Percentiles rank a stretch among this genome's conserved stretches.
Conservation (phyloP, 2,797 vertebrate species). For the Megaceryle alcyon region DNA sequence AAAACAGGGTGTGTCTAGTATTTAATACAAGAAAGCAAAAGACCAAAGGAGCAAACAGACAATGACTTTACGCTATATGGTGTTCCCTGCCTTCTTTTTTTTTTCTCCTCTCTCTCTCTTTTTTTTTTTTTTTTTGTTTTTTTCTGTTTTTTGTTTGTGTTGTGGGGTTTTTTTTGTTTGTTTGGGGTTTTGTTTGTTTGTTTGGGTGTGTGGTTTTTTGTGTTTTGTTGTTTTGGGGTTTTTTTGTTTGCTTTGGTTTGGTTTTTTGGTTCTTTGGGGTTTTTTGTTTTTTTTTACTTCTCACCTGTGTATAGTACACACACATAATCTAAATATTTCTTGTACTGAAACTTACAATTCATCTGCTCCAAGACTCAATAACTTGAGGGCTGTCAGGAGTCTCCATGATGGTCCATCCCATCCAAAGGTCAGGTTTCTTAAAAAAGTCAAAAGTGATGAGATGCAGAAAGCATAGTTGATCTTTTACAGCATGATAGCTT, state of each 20-base stretch:
- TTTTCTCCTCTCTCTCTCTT: no score
- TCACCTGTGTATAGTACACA: neutral
- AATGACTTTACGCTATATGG: neutral
- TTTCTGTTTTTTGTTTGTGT: no score
- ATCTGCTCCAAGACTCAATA: conserved; percentile 83
- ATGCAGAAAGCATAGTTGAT: neutral
- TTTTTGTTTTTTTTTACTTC: neutral
- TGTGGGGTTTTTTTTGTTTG: no score
- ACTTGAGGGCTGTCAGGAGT: conserved; percentile 85
- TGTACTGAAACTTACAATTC: conserved; percentile 82
- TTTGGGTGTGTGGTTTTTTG: no score
- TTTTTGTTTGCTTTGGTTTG: no score
- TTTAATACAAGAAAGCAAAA: neutral
- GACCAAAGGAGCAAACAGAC: neutral
- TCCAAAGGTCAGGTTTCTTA: conserved; percentile 90
- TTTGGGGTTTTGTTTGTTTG: no score
- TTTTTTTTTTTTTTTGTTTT: no score
- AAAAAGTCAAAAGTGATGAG: neutral
- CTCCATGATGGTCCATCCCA: conserved; percentile 92
- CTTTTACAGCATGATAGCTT: neutral
- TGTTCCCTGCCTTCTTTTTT: neutral
- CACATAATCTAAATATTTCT: neutral
- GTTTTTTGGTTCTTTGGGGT: neutral
- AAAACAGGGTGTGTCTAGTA: neutral
- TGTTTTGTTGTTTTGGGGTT: no score